Evolutionary conservation across 2,113 vertebrate genomes (phyloP).

Genomic region (Brienomyrus longianalis): DNA sequence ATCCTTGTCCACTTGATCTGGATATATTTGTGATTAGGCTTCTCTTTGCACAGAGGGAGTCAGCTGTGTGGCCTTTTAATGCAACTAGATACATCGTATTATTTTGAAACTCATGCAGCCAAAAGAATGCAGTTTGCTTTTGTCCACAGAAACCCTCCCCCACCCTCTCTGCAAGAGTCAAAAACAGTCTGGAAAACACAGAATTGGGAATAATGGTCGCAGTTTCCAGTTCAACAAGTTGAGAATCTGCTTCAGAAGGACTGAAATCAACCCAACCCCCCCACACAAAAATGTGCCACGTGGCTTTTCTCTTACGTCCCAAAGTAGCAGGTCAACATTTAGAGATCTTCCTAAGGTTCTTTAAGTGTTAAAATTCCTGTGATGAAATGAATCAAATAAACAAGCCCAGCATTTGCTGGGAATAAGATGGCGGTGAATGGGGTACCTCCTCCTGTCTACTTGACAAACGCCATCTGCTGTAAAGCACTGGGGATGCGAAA

Average conservation of each 20-base stretch:
- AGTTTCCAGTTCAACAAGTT: not conserved
- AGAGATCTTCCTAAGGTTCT: not conserved
- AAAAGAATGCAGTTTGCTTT: not conserved
- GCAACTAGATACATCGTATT: not conserved
- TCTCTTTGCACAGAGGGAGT: not conserved
- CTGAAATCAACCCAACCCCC: not conserved
- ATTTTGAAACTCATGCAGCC: not conserved
- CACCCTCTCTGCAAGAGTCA: not conserved
- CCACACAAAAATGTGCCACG: not conserved
- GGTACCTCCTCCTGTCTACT: not conserved
- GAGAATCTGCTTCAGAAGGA: not conserved
- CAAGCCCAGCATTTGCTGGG: not conserved
- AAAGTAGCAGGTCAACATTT: not conserved
- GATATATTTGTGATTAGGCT: not conserved
- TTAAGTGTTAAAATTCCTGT: not conserved
- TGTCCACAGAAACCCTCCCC: not conserved
- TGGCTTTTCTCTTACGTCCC: not conserved
- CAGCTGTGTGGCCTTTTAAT: not conserved
- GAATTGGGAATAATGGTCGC: not conserved
- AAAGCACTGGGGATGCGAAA: not conserved
- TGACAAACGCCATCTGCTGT: not conserved
- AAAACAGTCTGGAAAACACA: not conserved
- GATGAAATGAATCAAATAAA: not conserved
- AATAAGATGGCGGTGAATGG: not conserved
- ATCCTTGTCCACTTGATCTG: not conserved